phyloP scores from a whole-genome alignment of 2,888 invertebrate genomes.

The Pandemis corylana region DNA sequence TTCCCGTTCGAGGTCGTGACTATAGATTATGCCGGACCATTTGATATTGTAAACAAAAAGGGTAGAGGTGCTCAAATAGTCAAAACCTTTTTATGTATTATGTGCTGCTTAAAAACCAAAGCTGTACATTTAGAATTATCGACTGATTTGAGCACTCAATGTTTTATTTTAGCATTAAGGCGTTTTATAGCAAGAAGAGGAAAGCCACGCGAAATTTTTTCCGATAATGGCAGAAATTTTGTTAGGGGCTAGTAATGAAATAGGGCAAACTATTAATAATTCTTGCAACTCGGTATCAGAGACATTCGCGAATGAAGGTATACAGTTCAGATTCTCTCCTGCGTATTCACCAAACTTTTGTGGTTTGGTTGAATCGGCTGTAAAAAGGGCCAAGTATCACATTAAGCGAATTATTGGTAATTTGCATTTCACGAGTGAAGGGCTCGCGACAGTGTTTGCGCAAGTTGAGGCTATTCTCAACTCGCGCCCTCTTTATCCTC shows the following conservation, averaged over 20 bases:
- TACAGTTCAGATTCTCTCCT: constrained; percentile 43
- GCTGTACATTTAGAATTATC: constrained; percentile 41
- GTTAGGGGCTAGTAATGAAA: constrained; percentile 45
- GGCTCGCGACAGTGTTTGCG: constrained; percentile 42
- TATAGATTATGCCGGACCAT: constrained; percentile 44
- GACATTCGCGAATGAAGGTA: constrained; percentile 32
- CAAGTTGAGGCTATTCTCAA: too few species aligned
- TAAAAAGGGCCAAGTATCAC: constrained; percentile 42
- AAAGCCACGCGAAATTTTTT: constrained; percentile 40
- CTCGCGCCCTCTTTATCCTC: too few species aligned
- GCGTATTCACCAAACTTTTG: constrained; percentile 39
- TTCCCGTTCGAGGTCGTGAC: constrained; percentile 40
- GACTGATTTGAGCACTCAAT: constrained; percentile 38
- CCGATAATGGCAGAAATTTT: constrained; percentile 45
- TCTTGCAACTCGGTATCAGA: constrained; percentile 28
- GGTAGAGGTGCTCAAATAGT: constrained; percentile 36
- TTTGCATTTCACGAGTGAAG: constrained; percentile 42
- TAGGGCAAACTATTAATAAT: constrained; percentile 33
- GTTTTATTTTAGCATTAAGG: constrained; percentile 39
- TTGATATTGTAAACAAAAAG: constrained; percentile 35
- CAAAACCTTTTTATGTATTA: constrained; percentile 44
- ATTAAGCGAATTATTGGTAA: constrained; percentile 31
- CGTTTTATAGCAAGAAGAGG: constrained; percentile 45
- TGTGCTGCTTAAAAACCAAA: constrained; percentile 41
- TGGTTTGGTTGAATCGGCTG: constrained; percentile 39